A percentile compares a stretch with the other conserved stretches of the same genome.
These are phyloP conservation scores for Pangasius larnaudii DNA, from an alignment of 2,797 vertebrate genomes.

Conservation along the genomic window DNA sequence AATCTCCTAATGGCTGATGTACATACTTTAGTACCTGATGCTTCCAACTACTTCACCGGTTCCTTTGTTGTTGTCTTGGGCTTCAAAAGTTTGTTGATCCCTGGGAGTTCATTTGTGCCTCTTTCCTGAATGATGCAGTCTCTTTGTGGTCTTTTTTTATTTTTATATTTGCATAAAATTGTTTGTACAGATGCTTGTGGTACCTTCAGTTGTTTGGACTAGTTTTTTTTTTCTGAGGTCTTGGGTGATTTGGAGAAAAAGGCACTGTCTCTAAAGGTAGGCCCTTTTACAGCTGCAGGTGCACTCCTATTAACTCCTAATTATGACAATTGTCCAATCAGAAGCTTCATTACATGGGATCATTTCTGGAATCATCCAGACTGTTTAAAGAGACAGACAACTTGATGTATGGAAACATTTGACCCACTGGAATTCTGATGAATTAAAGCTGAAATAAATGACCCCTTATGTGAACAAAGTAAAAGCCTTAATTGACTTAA, in stretches of 20 bases:
- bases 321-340: background rate
- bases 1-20: background rate
- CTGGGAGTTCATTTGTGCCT: no score
- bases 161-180: constrained; percentile 5
- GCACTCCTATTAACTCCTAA: background rate
- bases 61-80: no score
- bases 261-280: background rate
- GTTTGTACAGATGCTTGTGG: background rate
- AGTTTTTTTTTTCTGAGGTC: background rate
- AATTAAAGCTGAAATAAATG: background rate
- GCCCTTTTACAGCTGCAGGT: background rate
- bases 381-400: background rate
- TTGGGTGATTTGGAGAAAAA: background rate
- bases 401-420: background rate
- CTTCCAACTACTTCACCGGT: background rate
- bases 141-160: background rate
- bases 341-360: background rate
- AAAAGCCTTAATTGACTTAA: background rate
- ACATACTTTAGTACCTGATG: background rate
- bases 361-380: background rate
- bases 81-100: no score
- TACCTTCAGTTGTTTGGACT: background rate
- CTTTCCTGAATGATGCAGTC: background rate
- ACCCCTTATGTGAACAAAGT: background rate
- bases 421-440: background rate